Evolutionary conservation across 2,797 vertebrate genomes (phyloP).

Genomic region (Sebastiscus albofasciatus): DNA sequence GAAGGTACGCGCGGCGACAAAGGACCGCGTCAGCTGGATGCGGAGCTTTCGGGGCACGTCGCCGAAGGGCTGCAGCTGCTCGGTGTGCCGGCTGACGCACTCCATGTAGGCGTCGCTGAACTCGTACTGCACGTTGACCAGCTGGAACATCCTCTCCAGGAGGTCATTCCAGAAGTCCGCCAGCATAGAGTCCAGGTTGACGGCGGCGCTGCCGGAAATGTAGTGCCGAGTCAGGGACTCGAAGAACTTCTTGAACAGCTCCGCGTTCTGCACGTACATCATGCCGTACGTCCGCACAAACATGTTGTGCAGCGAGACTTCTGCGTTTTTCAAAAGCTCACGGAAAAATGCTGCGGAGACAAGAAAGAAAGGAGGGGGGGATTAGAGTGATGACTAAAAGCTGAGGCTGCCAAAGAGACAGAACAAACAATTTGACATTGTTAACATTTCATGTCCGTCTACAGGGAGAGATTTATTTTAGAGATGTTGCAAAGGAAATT

Average conservation of each 20-base stretch:
- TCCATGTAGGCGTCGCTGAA: slow-evolving; percentile 94
- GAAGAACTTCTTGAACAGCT: slow-evolving; percentile 96
- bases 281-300: slow-evolving; percentile 94
- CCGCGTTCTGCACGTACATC: slow-evolving; percentile 94
- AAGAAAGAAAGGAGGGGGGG: background rate
- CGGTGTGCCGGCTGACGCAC: slow-evolving; percentile 93
- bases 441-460: slow-evolving; percentile 17
- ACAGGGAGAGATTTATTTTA: background rate
- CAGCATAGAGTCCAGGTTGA: slow-evolving; percentile 95
- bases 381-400: slow-evolving; percentile 12
- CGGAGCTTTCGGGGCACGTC: slow-evolving; percentile 95
- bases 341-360: slow-evolving; percentile 91
- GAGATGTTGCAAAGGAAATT: slow-evolving; percentile 14
- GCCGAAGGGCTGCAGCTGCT: slow-evolving; percentile 96
- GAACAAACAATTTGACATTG: slow-evolving; percentile 20
- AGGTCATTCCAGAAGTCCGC: slow-evolving; percentile 95
- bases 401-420: background rate
- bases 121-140: slow-evolving; percentile 95
- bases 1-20: slow-evolving; percentile 93
- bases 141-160: slow-evolving; percentile 94
- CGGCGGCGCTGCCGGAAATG: slow-evolving; percentile 74
- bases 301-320: slow-evolving; percentile 93
- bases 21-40: slow-evolving; percentile 91
- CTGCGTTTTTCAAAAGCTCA: slow-evolving; percentile 92
- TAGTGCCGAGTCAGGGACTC: slow-evolving; percentile 91